These are phyloP conservation scores for Zonotrichia albicollis DNA, from an alignment of 2,797 vertebrate species.

Conservation along the genomic window DNA sequence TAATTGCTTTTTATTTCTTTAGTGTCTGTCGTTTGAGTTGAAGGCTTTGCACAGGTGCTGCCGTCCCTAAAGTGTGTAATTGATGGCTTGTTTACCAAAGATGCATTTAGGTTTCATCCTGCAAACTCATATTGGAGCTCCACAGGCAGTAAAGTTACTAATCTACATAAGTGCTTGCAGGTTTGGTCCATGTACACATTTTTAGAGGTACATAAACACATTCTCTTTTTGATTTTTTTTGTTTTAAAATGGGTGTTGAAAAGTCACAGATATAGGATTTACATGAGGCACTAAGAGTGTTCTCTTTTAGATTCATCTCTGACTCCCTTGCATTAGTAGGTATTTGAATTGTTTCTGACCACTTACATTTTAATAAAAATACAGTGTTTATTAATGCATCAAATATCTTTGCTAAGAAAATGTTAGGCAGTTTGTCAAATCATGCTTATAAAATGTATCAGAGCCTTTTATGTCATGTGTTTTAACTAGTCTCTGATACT, in stretches of 20 bases:
- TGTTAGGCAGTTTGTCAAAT: neutral
- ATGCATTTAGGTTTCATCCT: constrained; percentile 65
- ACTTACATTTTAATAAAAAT: neutral
- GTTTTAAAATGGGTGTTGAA: neutral
- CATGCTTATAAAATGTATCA: neutral
- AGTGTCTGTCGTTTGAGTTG: constrained; percentile 51
- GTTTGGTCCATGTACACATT: constrained; percentile 6
- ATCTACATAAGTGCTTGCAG: constrained; percentile 66
- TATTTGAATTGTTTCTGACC: neutral
- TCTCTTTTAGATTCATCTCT: neutral
- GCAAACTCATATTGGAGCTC: constrained; percentile 59
- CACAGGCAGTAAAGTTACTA: constrained; percentile 65
- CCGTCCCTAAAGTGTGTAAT: constrained; percentile 72
- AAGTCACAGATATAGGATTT: neutral
- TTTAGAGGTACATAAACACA: constrained; percentile 48
- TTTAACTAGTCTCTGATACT: neutral
- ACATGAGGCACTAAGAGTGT: neutral
- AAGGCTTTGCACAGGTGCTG: constrained; percentile 72
- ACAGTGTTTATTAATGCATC: neutral
- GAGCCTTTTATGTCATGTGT: neutral
- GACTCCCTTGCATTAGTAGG: neutral
- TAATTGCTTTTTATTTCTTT: constrained; percentile 70
- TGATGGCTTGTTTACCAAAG: constrained; percentile 73
- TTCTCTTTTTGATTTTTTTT: neutral
- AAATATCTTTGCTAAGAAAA: neutral